Base-by-base conservation (phyloP, 2,797 vertebrate species). In the Takifugu rubripes region DNA sequence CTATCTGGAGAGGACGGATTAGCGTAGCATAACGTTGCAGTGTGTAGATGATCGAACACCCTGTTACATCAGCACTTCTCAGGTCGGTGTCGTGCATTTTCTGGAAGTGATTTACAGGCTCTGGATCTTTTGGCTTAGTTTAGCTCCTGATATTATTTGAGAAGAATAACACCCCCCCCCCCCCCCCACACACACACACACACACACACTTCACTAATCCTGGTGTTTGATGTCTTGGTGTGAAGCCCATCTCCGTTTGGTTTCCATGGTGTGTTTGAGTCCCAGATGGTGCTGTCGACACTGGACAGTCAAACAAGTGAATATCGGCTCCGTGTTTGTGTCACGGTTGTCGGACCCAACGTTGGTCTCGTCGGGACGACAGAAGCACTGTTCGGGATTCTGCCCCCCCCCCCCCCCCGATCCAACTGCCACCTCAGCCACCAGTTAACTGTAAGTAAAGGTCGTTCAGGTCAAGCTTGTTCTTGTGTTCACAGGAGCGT, bases 401-500 rank as follows among this genome's bases (percentile, higher is more conserved):
- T 10, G 42, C 5, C 31, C 33, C 31, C 21, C 46, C 57, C 57
- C 25, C n/a, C n/a, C 29, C 53, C 29, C 5, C 31, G 27, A 31
- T 10, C 46, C 57, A 54, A 33, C 33, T 33, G 33, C 36, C 49
- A 21, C 40, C 36, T 11, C 48, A 46, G 5, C 50, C 52, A 4
- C 56, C 51, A 49, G 40, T 49, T 51, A 36, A 31, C n/a, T 12
- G 2, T 47, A 61, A 40, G 49, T 52, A 25, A 54, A 52, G 29
- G 47, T 52, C 9, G 25, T 51, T 43, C n/a, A 64, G 70, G 72
- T 67, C 55, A 50, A 36, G 29, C 54, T 74, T 68, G 71, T 71
- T 61, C 33, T 17, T 55, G 57, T 52, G 52, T 75, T 61, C 40
- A 56, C 67, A 61, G 64, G 65, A 77, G 76, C 64, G 52, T 81